These are phyloP conservation scores for Gastrophysa polygoni DNA, from an alignment of 2,888 invertebrate genomes.

Conservation along the genomic window DNA sequence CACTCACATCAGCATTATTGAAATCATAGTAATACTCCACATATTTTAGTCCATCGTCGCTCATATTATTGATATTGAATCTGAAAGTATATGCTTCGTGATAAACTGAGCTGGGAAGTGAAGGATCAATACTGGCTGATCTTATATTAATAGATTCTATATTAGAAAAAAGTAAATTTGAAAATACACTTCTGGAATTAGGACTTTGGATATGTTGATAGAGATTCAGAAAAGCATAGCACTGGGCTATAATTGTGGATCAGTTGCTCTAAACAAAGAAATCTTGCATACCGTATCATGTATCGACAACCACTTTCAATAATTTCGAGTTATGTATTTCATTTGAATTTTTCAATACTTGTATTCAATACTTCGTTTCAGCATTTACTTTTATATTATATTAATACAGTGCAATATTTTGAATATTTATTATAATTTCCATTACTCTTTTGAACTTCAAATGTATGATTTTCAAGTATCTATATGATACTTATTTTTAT, in stretches of 20 bases:
- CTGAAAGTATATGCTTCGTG: conserved; percentile 3
- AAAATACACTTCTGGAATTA: background rate
- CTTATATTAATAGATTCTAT: background rate
- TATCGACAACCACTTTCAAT: too few species aligned
- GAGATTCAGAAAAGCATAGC: background rate
- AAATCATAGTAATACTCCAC: conserved; percentile 5
- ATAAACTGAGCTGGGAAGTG: background rate
- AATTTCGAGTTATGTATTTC: too few species aligned
- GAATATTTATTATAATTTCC: too few species aligned
- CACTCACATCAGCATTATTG: background rate
- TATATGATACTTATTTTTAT: too few species aligned
- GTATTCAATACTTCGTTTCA: too few species aligned
- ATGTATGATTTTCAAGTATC: too few species aligned
- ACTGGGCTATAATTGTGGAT: background rate
- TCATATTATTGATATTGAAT: background rate
- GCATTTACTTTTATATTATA: too few species aligned
- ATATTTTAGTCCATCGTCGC: background rate
- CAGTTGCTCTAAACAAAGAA: background rate
- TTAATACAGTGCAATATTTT: too few species aligned
- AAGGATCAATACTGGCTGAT: background rate
- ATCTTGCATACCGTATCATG: background rate
- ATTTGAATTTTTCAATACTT: too few species aligned
- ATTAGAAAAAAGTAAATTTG: background rate
- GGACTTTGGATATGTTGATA: background rate
- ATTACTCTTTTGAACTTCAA: too few species aligned